phyloP scores from a whole-genome alignment of 2,113 vertebrate genomes.

The Acrocephalus kingi region DNA sequence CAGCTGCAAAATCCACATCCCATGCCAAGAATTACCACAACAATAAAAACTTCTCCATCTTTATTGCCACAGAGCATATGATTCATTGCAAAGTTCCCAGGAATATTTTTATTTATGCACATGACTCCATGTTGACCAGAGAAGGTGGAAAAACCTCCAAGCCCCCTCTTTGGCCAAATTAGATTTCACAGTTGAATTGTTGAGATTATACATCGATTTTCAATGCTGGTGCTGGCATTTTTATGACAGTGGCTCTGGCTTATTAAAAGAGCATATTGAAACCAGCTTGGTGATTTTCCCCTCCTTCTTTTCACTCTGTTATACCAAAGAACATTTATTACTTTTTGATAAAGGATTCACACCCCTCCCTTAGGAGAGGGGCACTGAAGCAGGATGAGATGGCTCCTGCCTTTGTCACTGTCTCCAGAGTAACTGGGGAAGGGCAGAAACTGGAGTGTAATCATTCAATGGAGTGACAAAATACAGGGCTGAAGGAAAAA shows the following conservation, averaged over 20 bases:
- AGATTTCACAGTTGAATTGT: not conserved
- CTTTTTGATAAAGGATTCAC: not conserved
- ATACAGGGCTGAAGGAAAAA: not conserved
- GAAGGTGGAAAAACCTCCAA: conserved; percentile 32
- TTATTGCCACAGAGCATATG: not conserved
- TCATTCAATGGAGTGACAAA: not conserved
- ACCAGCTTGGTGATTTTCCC: not conserved
- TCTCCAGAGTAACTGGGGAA: not conserved
- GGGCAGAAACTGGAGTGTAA: not conserved
- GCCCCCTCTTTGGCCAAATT: not conserved
- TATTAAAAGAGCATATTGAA: conserved; percentile 6
- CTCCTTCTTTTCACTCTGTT: not conserved
- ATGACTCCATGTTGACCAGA: not conserved
- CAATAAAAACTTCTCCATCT: conserved; percentile 1
- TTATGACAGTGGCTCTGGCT: not conserved
- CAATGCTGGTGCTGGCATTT: not conserved
- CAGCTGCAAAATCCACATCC: not conserved
- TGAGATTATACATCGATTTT: not conserved
- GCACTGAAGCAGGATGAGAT: not conserved
- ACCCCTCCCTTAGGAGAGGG: not conserved
- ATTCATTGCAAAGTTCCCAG: conserved; percentile 18
- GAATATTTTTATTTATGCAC: conserved; percentile 13
- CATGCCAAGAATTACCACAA: not conserved
- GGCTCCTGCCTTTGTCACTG: not conserved
- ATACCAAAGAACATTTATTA: not conserved